Percentiles rank a stretch among this genome's conserved stretches.
Conservation (phyloP, 2,888 invertebrate genomes). For the Cheilosia vernalis region DNA sequence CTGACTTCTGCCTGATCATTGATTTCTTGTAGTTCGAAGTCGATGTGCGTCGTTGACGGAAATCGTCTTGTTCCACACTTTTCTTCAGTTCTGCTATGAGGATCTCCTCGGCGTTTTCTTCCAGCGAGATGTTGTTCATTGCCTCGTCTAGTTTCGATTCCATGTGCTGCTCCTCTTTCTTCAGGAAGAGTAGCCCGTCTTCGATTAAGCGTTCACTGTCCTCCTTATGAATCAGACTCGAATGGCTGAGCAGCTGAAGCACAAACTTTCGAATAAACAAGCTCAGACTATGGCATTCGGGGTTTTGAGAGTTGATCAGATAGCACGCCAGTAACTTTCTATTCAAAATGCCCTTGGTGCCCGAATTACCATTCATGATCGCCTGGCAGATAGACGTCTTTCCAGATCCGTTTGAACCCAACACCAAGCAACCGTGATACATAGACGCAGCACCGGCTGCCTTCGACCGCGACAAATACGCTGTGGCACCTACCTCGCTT, state of each 20-base stretch:
- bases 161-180: slow-evolving; percentile 81
- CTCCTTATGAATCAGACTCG: slow-evolving; percentile 82
- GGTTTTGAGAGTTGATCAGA: slow-evolving; percentile 93
- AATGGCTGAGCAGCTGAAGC: slow-evolving; percentile 92
- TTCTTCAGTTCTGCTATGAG: slow-evolving; percentile 82
- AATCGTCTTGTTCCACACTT: slow-evolving; percentile 78
- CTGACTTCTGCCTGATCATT: slow-evolving; percentile 81
- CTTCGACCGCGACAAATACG: slow-evolving; percentile 80
- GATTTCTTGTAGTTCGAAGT: slow-evolving; percentile 77
- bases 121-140: slow-evolving; percentile 80
- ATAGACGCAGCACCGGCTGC: slow-evolving; percentile 81
- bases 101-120: slow-evolving; percentile 82
- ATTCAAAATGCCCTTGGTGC: slow-evolving; percentile 84
- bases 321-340: slow-evolving; percentile 93
- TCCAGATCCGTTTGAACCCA: slow-evolving; percentile 97
- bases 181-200: slow-evolving; percentile 81
- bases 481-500: slow-evolving; percentile 76
- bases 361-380: slow-evolving; percentile 83
- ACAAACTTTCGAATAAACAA: slow-evolving; percentile 93
- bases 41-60: slow-evolving; percentile 79
- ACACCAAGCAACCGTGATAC: slow-evolving; percentile 92
- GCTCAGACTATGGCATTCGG: slow-evolving; percentile 92
- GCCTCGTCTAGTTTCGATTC: slow-evolving; percentile 81
- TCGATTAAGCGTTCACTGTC: slow-evolving; percentile 81
- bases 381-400: slow-evolving; percentile 96